Evolutionary conservation across 2,888 invertebrate species (phyloP).

Genomic region (Parapristionchus giblindavisi): DNA sequence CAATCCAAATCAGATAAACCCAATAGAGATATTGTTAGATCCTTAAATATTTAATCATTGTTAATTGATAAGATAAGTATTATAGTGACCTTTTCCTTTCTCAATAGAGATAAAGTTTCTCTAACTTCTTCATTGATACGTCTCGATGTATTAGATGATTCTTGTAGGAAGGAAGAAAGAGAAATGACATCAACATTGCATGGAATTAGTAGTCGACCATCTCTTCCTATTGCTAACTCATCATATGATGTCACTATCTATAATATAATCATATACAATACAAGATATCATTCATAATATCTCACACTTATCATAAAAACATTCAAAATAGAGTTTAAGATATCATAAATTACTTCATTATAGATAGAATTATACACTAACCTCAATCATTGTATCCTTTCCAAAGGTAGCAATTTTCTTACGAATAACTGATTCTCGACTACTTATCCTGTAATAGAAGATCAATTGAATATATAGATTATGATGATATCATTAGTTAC

Average conservation of each 20-base stretch:
- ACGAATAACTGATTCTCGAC: neutral
- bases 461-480: neutral
- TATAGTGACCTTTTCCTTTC: conserved; percentile 30
- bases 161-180: conserved; percentile 54
- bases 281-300: too few species aligned
- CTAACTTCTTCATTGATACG: conserved; percentile 8
- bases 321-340: neutral
- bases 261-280: neutral
- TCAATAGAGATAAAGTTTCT: conserved; percentile 15
- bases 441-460: conserved; percentile 15
- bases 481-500: conserved; percentile 14
- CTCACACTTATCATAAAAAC: too few species aligned
- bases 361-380: neutral
- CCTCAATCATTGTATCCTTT: conserved; percentile 29
- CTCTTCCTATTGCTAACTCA: conserved; percentile 57
- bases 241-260: conserved; percentile 60
- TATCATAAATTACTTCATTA: neutral
- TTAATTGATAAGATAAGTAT: too few species aligned
- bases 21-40: neutral
- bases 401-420: neutral
- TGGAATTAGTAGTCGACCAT: conserved; percentile 63
- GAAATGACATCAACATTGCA: conserved; percentile 64
- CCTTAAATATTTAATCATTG: too few species aligned
- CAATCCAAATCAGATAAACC: conserved; percentile 30
- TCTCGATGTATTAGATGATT: neutral